These are phyloP conservation scores for Luidia sarsii DNA, from an alignment of 53 echinoderm and acorn worm genomes.

Conservation along the genomic window DNA sequence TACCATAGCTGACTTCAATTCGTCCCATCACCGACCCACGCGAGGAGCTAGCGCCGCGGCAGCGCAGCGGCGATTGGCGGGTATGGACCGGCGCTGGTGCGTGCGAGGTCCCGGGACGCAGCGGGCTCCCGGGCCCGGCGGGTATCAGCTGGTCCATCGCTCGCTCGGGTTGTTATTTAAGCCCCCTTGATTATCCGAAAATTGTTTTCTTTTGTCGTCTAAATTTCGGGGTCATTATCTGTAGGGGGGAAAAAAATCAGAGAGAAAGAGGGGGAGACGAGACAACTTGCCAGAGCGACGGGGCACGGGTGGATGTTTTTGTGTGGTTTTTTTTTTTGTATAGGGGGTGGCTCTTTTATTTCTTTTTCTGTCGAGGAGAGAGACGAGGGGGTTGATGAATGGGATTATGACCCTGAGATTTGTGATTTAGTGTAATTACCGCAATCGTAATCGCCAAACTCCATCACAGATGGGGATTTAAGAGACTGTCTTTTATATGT, in stretches of 20 bases:
- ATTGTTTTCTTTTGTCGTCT: conserved; percentile 31
- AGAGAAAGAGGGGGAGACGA: too few species aligned
- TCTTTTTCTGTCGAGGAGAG: too few species aligned
- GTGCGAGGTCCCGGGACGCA: neutral
- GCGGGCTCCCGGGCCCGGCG: too few species aligned
- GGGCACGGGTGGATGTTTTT: too few species aligned
- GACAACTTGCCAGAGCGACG: too few species aligned
- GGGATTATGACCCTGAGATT: neutral
- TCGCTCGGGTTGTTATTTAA: conserved; percentile 5
- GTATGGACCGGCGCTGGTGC: neutral
- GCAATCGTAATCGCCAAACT: conserved; percentile 13
- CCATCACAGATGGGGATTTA: conserved; percentile 2
- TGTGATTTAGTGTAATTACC: conserved; percentile 21
- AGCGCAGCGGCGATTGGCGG: neutral
- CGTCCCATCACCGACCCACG: too few species aligned
- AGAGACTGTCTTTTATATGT: neutral
- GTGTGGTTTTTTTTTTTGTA: neutral
- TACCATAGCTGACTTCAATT: too few species aligned
- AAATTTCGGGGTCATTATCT: conserved; percentile 37
- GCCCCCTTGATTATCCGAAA: conserved; percentile 28
- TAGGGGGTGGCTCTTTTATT: too few species aligned
- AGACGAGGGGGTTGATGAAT: too few species aligned
- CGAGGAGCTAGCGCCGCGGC: neutral
- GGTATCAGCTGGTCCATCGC: conserved; percentile 45
- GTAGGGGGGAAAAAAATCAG: neutral